Base-by-base conservation (phyloP, 2,797 vertebrate genomes). In the Glossophaga mutica region DNA sequence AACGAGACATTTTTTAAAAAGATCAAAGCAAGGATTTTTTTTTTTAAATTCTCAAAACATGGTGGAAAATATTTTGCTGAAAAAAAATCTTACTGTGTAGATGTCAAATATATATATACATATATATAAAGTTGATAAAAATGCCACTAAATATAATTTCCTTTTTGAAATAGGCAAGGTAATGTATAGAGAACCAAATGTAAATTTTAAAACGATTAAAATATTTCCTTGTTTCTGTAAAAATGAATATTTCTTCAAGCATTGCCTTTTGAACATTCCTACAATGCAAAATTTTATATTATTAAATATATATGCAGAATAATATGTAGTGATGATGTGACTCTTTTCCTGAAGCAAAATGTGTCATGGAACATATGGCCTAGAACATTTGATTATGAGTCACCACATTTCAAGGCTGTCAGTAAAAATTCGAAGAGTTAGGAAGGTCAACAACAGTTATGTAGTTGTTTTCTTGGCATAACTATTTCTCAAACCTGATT, bases 1-100 rank as follows among this genome's bases (percentile, higher is more conserved):
- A 95, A 97, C 29, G 91, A 96, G 42, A 71, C 26, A 10, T 70
- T 96, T 97, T 97, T 94, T 2, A 87, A 95, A 94, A 86, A 96
- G 39, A 82, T 93, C 93, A 81, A 79, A 96, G 76, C 81, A 88
- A 95, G 70, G 46, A 95, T 65, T 76, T 68, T 37, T 62, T 93
- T 39, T 59, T 94, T 93, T 70, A 10, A 83, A 70, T 83, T 81
- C 76, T 88, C 90, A 57, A 90, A 89, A 87, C 44, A 70, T 18
- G 12, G 81, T 18, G 44, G 32, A 42, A 29, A 92, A 57, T 73
- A 81, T 50, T 74, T 79, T 57, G 34, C 65, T 39, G 34, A 37
- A 73, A 73, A 44, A 44, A 62, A 79, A 83, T n/a, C 42, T 55
- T 55, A 89, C 29, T n/a, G 16, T 55, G 24, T 34, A 0, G 32